phyloP scores from a whole-genome alignment of 2,797 vertebrate genomes.

The Danio albolineatus region DNA sequence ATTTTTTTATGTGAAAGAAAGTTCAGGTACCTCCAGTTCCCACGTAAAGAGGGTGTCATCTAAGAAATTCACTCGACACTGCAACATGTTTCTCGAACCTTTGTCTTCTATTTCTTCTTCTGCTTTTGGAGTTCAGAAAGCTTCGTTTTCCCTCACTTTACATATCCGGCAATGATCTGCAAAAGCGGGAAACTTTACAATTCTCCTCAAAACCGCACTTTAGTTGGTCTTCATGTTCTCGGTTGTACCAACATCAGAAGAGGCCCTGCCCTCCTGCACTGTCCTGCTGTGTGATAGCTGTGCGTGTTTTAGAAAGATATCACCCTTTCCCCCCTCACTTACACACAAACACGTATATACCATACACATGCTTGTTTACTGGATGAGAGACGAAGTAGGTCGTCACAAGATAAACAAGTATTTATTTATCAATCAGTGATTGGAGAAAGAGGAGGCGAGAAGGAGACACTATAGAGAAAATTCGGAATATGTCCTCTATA shows the following conservation, averaged over 20 bases:
- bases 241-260: conserved; percentile 3
- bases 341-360: not conserved
- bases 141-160: not conserved
- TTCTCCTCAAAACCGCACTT: not conserved
- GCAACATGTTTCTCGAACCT: conserved; percentile 73
- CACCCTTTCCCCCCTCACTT: not conserved
- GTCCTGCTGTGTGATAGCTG: conserved; percentile 45
- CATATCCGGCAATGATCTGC: not conserved
- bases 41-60: conserved; percentile 91
- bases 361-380: not conserved
- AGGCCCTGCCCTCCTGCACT: conserved; percentile 36
- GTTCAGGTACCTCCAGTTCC: conserved; percentile 84
- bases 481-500: not conserved
- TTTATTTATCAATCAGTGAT: not conserved
- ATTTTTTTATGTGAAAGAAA: not conserved
- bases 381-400: not conserved
- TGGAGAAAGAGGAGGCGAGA: not conserved
- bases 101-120: conserved; percentile 8
- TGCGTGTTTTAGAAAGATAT: conserved; percentile 60
- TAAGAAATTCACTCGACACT: conserved; percentile 90
- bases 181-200: not conserved
- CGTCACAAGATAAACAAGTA: not conserved
- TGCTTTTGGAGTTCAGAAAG: not conserved
- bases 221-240: not conserved
- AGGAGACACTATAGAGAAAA: not conserved